phyloP scores from a whole-genome alignment of 1,140 invertebrate species.

The Neodiprion fabricii region DNA sequence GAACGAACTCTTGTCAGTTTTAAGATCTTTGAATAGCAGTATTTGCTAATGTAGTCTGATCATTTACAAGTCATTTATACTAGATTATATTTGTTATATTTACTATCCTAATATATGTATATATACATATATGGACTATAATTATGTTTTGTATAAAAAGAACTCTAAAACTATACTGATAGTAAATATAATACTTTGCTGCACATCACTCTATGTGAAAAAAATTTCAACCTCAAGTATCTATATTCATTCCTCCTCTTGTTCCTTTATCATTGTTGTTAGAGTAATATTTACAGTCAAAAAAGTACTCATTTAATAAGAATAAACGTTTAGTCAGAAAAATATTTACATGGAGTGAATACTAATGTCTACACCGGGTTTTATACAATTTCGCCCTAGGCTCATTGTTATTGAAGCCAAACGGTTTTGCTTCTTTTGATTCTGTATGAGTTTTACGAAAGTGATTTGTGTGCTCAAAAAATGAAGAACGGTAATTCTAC shows the following conservation, averaged over 20 bases:
- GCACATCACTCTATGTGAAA: not conserved
- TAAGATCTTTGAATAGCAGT: not conserved
- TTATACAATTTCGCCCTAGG: not conserved
- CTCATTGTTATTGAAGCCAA: not conserved
- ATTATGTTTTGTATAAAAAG: not conserved
- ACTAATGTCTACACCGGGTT: not conserved
- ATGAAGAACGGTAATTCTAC: too few relatives aligned
- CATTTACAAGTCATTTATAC: not conserved
- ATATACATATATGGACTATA: not conserved
- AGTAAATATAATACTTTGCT: not conserved
- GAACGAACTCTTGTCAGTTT: too few relatives aligned
- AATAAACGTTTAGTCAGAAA: not conserved
- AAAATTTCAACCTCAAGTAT: not conserved
- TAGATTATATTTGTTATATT: not conserved
- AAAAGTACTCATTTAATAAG: not conserved
- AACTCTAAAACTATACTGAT: not conserved
- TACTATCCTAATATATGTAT: not conserved
- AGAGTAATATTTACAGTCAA: constrained; percentile 3
- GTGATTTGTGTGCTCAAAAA: too few relatives aligned
- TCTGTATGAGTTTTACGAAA: not conserved
- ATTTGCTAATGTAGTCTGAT: not conserved
- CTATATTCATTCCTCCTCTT: not conserved
- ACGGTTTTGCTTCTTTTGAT: not conserved
- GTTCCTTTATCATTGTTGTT: not conserved
- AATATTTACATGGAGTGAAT: not conserved